Conservation (phyloP, 2,113 vertebrate genomes). For the Pseudopodoces humilis region DNA sequence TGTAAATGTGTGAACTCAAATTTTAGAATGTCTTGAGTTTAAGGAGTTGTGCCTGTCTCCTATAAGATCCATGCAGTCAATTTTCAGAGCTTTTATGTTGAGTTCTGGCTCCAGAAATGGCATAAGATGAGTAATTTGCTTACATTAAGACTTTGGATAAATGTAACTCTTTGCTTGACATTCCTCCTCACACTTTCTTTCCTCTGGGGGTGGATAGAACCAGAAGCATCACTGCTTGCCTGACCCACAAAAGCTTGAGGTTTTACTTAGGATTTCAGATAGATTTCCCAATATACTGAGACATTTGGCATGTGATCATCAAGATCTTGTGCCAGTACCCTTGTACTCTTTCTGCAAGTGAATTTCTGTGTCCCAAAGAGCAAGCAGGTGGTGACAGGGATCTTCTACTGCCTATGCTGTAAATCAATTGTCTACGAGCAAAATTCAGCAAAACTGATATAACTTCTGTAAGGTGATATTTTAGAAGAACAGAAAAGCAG, state of each 20-base stretch:
- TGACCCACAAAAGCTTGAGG: background rate
- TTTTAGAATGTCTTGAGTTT: background rate
- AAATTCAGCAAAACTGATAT: background rate
- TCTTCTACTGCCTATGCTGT: background rate
- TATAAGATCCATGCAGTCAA: background rate
- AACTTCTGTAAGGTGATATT: background rate
- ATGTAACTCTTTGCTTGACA: accelerated
- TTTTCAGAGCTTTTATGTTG: background rate
- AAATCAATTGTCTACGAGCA: background rate
- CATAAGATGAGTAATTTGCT: background rate
- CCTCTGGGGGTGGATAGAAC: background rate
- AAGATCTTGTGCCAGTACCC: background rate
- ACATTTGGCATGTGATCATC: background rate
- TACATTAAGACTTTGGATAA: background rate
- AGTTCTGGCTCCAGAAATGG: background rate
- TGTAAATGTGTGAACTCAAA: background rate
- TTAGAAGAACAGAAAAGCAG: background rate
- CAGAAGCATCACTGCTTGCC: background rate
- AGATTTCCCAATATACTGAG: background rate
- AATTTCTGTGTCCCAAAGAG: background rate
- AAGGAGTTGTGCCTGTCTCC: background rate
- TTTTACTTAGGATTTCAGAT: background rate
- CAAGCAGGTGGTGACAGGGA: background rate
- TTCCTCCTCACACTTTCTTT: background rate
- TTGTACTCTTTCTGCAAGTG: background rate